phyloP scores from a whole-genome alignment of 2,113 vertebrate species.

The Pelobates fuscus region DNA sequence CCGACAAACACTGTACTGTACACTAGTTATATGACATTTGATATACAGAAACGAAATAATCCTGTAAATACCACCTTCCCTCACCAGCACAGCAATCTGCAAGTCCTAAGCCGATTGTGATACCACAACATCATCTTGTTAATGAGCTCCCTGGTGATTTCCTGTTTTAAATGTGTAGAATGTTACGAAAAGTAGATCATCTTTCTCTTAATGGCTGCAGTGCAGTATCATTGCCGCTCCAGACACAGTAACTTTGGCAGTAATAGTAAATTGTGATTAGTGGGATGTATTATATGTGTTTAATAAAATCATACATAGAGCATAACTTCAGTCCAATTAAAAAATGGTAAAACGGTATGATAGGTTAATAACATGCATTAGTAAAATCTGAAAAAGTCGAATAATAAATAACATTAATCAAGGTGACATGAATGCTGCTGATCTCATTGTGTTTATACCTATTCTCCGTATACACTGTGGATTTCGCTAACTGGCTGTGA shows the following conservation, averaged over 20 bases:
- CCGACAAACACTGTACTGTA: too few species aligned
- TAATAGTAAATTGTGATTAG: neutral
- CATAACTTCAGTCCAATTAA: neutral
- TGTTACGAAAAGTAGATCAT: conserved; percentile 1
- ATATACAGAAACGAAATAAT: too few species aligned
- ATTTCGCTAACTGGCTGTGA: neutral
- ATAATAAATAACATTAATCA: neutral
- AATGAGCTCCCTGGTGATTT: conserved; percentile 17
- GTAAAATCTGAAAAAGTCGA: neutral
- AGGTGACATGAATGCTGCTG: neutral
- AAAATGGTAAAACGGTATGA: neutral
- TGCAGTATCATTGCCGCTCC: neutral
- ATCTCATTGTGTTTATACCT: neutral
- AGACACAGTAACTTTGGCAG: neutral
- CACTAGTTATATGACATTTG: too few species aligned
- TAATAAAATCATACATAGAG: neutral
- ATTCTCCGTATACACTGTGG: neutral
- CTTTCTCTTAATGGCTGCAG: neutral
- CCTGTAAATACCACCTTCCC: too few species aligned
- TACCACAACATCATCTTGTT: conserved; percentile 5
- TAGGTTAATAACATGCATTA: neutral
- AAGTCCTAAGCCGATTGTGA: neutral
- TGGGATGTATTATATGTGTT: neutral
- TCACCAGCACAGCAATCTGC: too few species aligned
- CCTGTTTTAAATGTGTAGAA: conserved; percentile 8